These are phyloP conservation scores for Semotilus atromaculatus DNA, from an alignment of 2,797 vertebrate genomes.

Conservation along the genomic window DNA sequence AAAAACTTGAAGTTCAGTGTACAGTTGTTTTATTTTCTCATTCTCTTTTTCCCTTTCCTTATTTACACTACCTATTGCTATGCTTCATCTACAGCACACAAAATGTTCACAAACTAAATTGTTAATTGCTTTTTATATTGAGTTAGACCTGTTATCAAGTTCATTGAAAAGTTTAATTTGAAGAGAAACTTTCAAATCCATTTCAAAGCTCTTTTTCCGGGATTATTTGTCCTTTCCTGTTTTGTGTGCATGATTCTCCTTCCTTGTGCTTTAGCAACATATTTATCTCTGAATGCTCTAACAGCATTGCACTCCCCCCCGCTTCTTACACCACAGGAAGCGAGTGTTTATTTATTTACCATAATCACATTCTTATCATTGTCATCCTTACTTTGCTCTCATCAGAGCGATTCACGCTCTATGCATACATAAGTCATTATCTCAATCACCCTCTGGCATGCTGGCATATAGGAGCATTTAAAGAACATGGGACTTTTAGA, in stretches of 20 bases:
- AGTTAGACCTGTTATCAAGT: neutral
- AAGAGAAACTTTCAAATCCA: neutral
- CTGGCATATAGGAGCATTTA: conserved; percentile 39
- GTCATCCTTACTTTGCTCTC: conserved; percentile 49
- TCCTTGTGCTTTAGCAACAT: neutral
- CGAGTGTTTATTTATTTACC: conserved; percentile 24
- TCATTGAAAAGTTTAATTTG: neutral
- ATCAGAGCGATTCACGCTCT: conserved; percentile 37
- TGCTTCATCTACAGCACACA: too few species aligned
- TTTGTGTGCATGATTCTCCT: neutral
- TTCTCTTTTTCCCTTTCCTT: neutral
- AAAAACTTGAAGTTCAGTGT: too few species aligned
- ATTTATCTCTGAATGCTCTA: neutral
- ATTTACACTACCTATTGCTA: neutral
- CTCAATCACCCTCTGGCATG: conserved; percentile 49
- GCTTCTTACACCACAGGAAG: conserved; percentile 11
- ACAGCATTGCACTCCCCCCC: neutral
- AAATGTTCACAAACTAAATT: too few species aligned
- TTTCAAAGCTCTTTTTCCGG: neutral
- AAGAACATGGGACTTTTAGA: conserved; percentile 12
- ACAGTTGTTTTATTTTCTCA: neutral
- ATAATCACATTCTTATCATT: conserved; percentile 43
- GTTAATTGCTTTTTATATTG: neutral
- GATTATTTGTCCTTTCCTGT: neutral
- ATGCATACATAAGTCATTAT: conserved; percentile 47